Evolutionary conservation across 1,140 invertebrate species (phyloP).

Genomic region (Trichoplusia ni): DNA sequence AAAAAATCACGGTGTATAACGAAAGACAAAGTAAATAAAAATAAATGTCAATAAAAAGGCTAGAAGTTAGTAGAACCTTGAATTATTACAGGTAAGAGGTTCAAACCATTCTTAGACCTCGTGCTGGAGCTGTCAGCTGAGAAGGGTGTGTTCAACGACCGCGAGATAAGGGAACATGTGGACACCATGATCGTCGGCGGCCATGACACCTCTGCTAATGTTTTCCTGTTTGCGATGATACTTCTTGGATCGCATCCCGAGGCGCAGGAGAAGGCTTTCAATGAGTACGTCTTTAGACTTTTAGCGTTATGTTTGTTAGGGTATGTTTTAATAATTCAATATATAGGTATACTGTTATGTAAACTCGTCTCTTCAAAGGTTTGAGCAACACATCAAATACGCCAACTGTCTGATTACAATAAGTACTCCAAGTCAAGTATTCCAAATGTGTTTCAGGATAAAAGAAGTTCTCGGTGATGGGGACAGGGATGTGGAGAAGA

Average conservation of each 20-base stretch:
- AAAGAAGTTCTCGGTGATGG: slow-evolving; percentile 25
- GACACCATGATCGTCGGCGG: slow-evolving; percentile 48
- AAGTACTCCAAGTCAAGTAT: too few species aligned
- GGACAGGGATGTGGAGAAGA: slow-evolving; percentile 45
- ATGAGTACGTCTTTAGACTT: slow-evolving; percentile 60
- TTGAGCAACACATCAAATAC: too few species aligned
- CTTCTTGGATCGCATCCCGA: slow-evolving; percentile 46
- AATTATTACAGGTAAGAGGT: slow-evolving; percentile 30
- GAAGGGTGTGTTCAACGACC: slow-evolving; percentile 38
- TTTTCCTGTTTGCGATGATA: slow-evolving; percentile 32
- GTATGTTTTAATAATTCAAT: too few species aligned
- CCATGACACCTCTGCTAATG: slow-evolving; percentile 44
- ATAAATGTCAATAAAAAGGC: too few species aligned
- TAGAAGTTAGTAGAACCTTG: too few species aligned
- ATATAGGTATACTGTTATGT: too few species aligned
- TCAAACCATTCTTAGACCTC: slow-evolving; percentile 45
- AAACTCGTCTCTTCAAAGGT: too few species aligned
- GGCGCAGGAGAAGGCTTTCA: slow-evolving; percentile 47
- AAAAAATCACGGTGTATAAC: too few species aligned
- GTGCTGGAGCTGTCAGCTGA: slow-evolving; percentile 32
- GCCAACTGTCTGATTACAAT: too few species aligned
- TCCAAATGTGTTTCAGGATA: slow-evolving; percentile 34
- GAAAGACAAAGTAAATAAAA: too few species aligned
- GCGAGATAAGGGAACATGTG: slow-evolving; percentile 47
- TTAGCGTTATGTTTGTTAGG: too few species aligned